Conservation (phyloP, 1,140 invertebrate species). For the Drosophila repleta region DNA sequence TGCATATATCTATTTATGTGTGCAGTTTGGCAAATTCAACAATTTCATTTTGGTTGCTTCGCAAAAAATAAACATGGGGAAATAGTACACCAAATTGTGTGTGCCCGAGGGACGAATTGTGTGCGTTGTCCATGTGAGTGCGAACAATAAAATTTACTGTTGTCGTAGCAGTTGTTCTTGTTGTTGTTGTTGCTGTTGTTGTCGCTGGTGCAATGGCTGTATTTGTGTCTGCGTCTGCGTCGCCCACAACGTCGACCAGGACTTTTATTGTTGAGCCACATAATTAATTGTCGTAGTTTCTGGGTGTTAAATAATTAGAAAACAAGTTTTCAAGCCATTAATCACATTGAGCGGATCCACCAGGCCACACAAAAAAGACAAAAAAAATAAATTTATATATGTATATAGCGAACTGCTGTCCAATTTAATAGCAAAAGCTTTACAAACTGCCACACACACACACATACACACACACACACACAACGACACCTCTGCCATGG, state of each 20-base stretch:
- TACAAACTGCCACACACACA: slow-evolving; percentile 8
- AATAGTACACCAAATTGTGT: slow-evolving; percentile 51
- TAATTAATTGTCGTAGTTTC: slow-evolving; percentile 83
- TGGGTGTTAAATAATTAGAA: slow-evolving; percentile 81
- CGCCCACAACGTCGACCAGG: slow-evolving; percentile 63
- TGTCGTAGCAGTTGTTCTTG: slow-evolving; percentile 44
- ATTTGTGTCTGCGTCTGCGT: slow-evolving; percentile 52
- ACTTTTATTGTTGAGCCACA: slow-evolving; percentile 80
- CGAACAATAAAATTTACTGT: slow-evolving; percentile 78
- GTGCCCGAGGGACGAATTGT: slow-evolving; percentile 39
- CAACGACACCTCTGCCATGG: slow-evolving; percentile 43
- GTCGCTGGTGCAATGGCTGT: slow-evolving; percentile 62
- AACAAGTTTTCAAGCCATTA: slow-evolving; percentile 78
- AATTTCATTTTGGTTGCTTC: slow-evolving; percentile 63
- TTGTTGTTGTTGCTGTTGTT: slow-evolving; percentile 50
- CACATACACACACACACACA: slow-evolving; percentile 6
- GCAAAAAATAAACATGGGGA: slow-evolving; percentile 33
- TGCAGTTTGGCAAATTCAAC: slow-evolving; percentile 48
- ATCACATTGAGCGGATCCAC: slow-evolving; percentile 56
- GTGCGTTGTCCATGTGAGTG: slow-evolving; percentile 34
- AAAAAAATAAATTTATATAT: background rate
- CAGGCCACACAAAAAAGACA: background rate
- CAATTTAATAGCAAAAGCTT: slow-evolving; percentile 40
- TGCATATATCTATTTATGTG: slow-evolving; percentile 23
- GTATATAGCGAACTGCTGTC: slow-evolving; percentile 22